These are phyloP conservation scores for Pelobates fuscus DNA, from an alignment of 2,113 vertebrate species.

Conservation along the genomic window DNA sequence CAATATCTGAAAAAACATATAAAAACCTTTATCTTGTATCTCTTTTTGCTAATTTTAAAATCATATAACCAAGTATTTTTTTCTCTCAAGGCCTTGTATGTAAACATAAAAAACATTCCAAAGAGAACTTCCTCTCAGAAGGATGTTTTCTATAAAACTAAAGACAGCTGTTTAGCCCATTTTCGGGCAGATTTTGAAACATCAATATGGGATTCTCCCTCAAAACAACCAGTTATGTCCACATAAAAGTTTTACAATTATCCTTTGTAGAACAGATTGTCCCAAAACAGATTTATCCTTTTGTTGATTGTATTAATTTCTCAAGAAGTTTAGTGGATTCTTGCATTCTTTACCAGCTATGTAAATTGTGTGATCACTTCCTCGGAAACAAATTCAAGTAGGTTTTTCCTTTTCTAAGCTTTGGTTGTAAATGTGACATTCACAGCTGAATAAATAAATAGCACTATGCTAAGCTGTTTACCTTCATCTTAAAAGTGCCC, in stretches of 20 bases:
- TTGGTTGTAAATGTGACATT: too few species aligned
- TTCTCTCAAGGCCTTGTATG: neutral
- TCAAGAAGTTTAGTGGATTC: too few species aligned
- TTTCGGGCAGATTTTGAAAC: neutral
- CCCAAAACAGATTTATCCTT: neutral
- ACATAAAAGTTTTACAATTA: neutral
- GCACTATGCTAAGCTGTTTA: too few species aligned
- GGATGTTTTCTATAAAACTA: neutral
- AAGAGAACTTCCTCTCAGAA: neutral
- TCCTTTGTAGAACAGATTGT: neutral
- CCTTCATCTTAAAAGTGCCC: too few species aligned
- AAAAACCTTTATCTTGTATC: too few species aligned
- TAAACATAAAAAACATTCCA: neutral
- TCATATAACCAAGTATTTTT: too few species aligned
- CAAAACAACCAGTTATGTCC: neutral
- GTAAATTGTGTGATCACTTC: neutral
- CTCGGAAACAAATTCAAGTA: neutral
- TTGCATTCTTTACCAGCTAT: neutral
- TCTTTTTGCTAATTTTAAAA: too few species aligned
- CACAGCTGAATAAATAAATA: too few species aligned
- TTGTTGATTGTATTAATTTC: too few species aligned
- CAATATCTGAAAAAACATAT: too few species aligned
- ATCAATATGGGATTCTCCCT: neutral
- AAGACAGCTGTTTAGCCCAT: neutral
- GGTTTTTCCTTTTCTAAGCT: too few species aligned